Evolutionary conservation across 2,797 vertebrate species (phyloP).

Genomic region (Lagocephalus sceleratus): DNA sequence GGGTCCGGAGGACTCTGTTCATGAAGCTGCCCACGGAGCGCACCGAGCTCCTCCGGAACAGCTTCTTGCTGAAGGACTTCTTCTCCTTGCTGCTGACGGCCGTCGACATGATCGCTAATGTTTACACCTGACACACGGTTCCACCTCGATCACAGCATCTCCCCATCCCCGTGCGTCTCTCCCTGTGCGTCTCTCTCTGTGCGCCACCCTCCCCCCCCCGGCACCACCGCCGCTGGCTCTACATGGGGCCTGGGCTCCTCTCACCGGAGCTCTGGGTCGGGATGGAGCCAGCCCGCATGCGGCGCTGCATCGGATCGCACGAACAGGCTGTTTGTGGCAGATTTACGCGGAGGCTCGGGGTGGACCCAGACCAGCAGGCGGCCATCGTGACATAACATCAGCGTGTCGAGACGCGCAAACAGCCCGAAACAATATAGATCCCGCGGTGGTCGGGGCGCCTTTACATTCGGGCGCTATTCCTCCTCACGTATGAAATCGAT

Average conservation of each 20-base stretch:
- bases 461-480: slow-evolving; percentile 36
- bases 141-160: slow-evolving; percentile 25
- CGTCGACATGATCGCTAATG: slow-evolving; percentile 63
- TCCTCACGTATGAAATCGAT: slow-evolving; percentile 70
- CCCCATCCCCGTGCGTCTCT: slow-evolving; percentile 9
- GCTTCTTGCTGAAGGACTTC: slow-evolving; percentile 91
- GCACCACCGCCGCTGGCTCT: slow-evolving; percentile 22
- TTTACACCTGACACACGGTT: slow-evolving; percentile 35
- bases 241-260: slow-evolving; percentile 43
- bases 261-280: slow-evolving; percentile 31
- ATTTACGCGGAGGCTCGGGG: slow-evolving; percentile 20
- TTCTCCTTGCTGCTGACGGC: slow-evolving; percentile 85
- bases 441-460: slow-evolving; percentile 26
- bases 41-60: slow-evolving; percentile 83
- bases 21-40: slow-evolving; percentile 90
- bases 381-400: slow-evolving; percentile 41
- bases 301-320: slow-evolving; percentile 63
- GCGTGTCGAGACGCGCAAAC: slow-evolving; percentile 14
- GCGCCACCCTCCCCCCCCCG: too few relatives aligned
- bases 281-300: slow-evolving; percentile 37
- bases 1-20: slow-evolving; percentile 91
- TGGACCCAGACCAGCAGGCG: slow-evolving; percentile 37
- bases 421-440: background rate
- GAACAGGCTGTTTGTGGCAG: slow-evolving; percentile 48
- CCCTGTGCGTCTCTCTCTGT: too few relatives aligned